Evolutionary conservation across 2,888 invertebrate species (phyloP).

Genomic region (Carterocephalus palaemon): DNA sequence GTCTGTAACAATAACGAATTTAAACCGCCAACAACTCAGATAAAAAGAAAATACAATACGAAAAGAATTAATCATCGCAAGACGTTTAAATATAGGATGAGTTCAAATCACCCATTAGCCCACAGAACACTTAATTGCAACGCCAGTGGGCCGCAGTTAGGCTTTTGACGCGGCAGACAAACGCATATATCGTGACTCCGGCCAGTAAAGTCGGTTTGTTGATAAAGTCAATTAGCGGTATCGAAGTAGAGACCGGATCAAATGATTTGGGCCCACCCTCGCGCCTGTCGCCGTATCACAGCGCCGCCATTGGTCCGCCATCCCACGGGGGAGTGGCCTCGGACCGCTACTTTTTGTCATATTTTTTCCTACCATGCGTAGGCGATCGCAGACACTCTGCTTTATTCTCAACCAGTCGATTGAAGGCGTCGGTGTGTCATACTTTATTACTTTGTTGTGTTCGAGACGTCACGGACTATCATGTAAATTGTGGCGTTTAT

Average conservation of each 20-base stretch:
- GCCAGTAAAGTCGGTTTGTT: slow-evolving; percentile 78
- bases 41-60: slow-evolving; percentile 18
- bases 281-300: slow-evolving; percentile 51
- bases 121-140: slow-evolving; percentile 67
- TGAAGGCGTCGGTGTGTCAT: slow-evolving; percentile 75
- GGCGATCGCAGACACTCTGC: slow-evolving; percentile 58
- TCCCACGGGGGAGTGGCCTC: slow-evolving; percentile 67
- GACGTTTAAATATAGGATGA: slow-evolving; percentile 30
- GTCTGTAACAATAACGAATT: too few relatives aligned
- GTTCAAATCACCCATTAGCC: slow-evolving; percentile 66
- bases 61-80: slow-evolving; percentile 24
- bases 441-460: slow-evolving; percentile 70
- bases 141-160: slow-evolving; percentile 69
- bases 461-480: slow-evolving; percentile 56
- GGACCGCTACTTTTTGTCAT: slow-evolving; percentile 66
- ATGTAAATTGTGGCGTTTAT: slow-evolving; percentile 66
- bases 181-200: slow-evolving; percentile 76
- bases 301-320: slow-evolving; percentile 62
- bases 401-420: slow-evolving; percentile 75
- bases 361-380: slow-evolving; percentile 64
- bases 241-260: slow-evolving; percentile 75
- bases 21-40: too few relatives aligned
- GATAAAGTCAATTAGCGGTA: slow-evolving; percentile 79
- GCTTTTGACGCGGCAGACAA: slow-evolving; percentile 75
- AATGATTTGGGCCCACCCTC: slow-evolving; percentile 71